Base-by-base conservation (phyloP, 2,888 invertebrate species). In the Tribolium freemani region DNA sequence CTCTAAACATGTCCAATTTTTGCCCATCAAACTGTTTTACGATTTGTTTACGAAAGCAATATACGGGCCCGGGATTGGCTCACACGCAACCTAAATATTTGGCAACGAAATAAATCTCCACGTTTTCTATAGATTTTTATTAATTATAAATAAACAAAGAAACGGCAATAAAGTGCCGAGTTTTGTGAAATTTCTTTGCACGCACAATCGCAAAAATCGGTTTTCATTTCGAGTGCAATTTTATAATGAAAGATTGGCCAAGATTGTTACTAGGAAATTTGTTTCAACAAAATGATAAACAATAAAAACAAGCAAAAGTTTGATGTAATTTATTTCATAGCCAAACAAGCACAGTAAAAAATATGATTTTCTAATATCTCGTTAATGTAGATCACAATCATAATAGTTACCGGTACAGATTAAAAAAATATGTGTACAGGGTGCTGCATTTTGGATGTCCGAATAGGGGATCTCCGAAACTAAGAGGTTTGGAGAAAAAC, bases 31-130 rank as follows among this genome's bases (percentile, higher is more conserved):
- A 57, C 45, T 31, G 46, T 56, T 70, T 70, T 70, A 70, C 38
- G 69, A 53, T 69, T 61, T 69, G 69, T 69, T 68, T 68, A 21
- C 20, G 38, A 67, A 67, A 56, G 67, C 56, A 54, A 67, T 67
- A 67, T 63, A 63, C 51, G 30, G 9, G 8, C 26, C 50, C 45
- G 21, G 64, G 53, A 64, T 64, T 67, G 67, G 67, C 67, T 45
- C 67, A 16, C 48, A 67, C 46, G 16, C 48, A 56, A 67, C n/a
- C 56, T 48, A 57, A 67, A 67, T 67, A 57, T 67, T 67, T 67
- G 57, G 67, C 48, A 8, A 57, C 48, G 20, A 13, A 31, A 67
- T 57, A 67, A 67, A 67, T 57, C 48, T 8, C 44, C 46, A 3
- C 48, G 16, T 51, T 66, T 31, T 48, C 66, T 16, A 63, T 38